Conservation (phyloP, 2,888 invertebrate genomes). For the Dascillus cervinus region DNA sequence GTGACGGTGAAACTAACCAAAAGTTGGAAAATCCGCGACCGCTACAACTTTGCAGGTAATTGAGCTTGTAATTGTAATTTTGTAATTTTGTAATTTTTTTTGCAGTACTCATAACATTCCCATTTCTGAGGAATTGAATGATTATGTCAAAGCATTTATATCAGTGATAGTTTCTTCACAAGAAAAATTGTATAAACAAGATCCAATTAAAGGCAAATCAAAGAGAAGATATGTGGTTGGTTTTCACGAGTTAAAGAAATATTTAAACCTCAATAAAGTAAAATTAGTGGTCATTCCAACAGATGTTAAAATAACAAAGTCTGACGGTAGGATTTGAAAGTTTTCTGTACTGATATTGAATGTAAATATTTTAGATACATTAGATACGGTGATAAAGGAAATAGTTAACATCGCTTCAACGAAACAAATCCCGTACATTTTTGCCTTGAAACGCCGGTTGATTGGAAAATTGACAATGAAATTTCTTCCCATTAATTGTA, state of each 20-base stretch:
- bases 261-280: conserved; percentile 50
- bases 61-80: no score
- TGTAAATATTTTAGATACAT: conserved; percentile 42
- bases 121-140: conserved; percentile 48
- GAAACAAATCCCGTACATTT: conserved; percentile 50
- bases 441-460: conserved; percentile 49
- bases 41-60: no score
- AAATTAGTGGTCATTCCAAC: conserved; percentile 56
- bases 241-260: conserved; percentile 53
- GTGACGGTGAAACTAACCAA: not conserved
- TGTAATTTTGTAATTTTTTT: no score
- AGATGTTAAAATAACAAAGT: conserved; percentile 47
- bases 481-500: conserved; percentile 52
- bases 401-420: conserved; percentile 45
- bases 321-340: conserved; percentile 16
- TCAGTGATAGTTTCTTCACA: conserved; percentile 53
- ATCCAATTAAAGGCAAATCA: conserved; percentile 49
- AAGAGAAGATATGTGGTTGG: conserved; percentile 55
- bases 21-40: no score
- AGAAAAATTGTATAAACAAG: conserved; percentile 50
- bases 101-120: conserved; percentile 53
- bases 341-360: conserved; percentile 4
- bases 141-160: conserved; percentile 43
- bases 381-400: conserved; percentile 48
- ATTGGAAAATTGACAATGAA: conserved; percentile 51